These are phyloP conservation scores for Agapostemon virescens DNA, from an alignment of 2,888 invertebrate genomes.

Conservation along the genomic window DNA sequence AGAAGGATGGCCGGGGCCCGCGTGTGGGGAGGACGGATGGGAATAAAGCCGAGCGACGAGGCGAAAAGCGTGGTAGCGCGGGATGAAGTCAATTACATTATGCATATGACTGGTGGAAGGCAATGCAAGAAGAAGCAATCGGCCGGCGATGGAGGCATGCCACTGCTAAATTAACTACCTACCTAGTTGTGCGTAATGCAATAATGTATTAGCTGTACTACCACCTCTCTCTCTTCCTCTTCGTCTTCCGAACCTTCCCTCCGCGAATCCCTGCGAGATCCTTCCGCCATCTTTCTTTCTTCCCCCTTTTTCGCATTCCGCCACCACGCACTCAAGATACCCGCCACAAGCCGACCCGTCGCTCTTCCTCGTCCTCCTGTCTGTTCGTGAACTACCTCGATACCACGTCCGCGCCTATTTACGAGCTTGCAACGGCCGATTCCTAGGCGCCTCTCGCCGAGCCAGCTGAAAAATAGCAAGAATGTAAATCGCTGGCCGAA, in stretches of 20 bases:
- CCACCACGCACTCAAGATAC: constrained; percentile 12
- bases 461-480: constrained; percentile 8
- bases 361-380: constrained; percentile 21
- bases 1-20: constrained; percentile 32
- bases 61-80: constrained; percentile 69
- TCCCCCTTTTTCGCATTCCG: constrained; percentile 46
- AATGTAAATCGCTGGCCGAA: constrained; percentile 7
- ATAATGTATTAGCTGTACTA: constrained; percentile 71
- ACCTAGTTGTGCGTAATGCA: constrained; percentile 77
- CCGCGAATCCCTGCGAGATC: not conserved
- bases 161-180: constrained; percentile 78
- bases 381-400: not conserved
- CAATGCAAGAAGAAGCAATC: constrained; percentile 78
- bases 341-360: constrained; percentile 6
- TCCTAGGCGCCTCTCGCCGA: not conserved
- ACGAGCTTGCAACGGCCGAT: not conserved
- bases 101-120: constrained; percentile 77
- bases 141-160: constrained; percentile 70
- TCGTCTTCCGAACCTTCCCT: constrained; percentile 15
- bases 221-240: constrained; percentile 5
- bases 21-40: constrained; percentile 56
- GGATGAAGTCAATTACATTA: constrained; percentile 79
- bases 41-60: constrained; percentile 57
- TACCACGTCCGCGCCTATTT: constrained; percentile 12
- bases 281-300: constrained; percentile 7